Conservation (phyloP, 2,797 vertebrate genomes). For the Chelmon rostratus region DNA sequence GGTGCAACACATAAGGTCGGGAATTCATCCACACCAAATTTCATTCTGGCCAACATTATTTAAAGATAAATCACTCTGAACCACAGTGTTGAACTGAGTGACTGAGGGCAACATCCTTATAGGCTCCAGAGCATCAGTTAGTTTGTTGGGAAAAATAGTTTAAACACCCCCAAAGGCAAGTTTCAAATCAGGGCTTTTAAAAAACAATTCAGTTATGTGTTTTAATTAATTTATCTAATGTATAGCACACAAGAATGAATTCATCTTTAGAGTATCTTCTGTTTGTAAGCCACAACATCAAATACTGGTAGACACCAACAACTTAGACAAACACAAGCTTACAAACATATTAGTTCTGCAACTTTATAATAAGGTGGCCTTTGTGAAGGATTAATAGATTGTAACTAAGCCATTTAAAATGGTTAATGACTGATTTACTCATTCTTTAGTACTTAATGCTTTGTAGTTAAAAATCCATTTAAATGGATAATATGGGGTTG, state of each 20-base stretch:
- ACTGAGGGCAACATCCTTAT: not conserved
- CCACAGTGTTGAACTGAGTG: not conserved
- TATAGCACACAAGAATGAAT: not conserved
- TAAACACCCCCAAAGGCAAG: not conserved
- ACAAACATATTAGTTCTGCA: too few relatives aligned
- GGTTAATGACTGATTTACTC: too few relatives aligned
- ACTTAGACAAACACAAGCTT: not conserved
- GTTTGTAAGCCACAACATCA: not conserved
- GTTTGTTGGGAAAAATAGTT: not conserved
- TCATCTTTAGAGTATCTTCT: not conserved
- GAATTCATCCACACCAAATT: too few relatives aligned
- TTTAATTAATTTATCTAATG: not conserved
- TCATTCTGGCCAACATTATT: not conserved
- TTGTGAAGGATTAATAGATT: not conserved
- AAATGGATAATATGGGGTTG: too few relatives aligned
- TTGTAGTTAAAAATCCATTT: not conserved
- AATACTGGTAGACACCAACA: not conserved
- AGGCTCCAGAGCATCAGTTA: not conserved
- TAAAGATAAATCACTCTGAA: too few relatives aligned
- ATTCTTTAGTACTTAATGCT: not conserved
- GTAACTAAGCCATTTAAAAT: not conserved
- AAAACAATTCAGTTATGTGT: not conserved
- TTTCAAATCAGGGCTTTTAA: not conserved
- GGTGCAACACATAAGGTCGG: too few relatives aligned
- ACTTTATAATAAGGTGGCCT: too few relatives aligned